Conservation (phyloP, 2,888 invertebrate species). For the Protophormia terraenovae region DNA sequence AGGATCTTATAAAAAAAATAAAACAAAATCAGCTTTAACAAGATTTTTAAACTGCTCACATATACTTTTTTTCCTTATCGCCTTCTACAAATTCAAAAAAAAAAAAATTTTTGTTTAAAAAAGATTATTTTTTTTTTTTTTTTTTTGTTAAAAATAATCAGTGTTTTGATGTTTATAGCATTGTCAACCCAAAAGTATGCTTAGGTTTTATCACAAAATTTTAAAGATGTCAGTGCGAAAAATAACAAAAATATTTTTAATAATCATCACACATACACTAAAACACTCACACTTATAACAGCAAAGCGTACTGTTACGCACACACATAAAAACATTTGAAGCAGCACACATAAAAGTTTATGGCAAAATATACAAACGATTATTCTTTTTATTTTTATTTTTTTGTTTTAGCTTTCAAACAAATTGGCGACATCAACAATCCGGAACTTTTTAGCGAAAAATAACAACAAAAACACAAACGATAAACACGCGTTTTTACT, state of each 20-base stretch:
- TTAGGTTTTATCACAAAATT: conserved; percentile 7
- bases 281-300: not conserved
- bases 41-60: not conserved
- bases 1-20: too few species aligned
- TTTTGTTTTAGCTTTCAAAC: not conserved
- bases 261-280: not conserved
- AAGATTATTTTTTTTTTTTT: not conserved
- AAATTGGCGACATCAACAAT: conserved; percentile 36
- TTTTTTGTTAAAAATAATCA: not conserved
- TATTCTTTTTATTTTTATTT: not conserved
- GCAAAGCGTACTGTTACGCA: not conserved
- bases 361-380: not conserved
- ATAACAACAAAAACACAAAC: not conserved
- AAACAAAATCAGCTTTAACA: too few species aligned
- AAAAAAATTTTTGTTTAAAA: too few species aligned
- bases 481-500: not conserved
- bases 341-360: not conserved
- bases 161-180: not conserved
- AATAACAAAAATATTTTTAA: not conserved
- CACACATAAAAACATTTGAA: not conserved
- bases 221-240: too few species aligned
- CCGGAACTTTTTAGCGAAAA: not conserved
- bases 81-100: too few species aligned
- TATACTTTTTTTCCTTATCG: too few species aligned
- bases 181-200: conserved; percentile 7